These are phyloP conservation scores for Ptiloglossa arizonensis DNA, from an alignment of 1,140 invertebrate species.

Conservation along the genomic window DNA sequence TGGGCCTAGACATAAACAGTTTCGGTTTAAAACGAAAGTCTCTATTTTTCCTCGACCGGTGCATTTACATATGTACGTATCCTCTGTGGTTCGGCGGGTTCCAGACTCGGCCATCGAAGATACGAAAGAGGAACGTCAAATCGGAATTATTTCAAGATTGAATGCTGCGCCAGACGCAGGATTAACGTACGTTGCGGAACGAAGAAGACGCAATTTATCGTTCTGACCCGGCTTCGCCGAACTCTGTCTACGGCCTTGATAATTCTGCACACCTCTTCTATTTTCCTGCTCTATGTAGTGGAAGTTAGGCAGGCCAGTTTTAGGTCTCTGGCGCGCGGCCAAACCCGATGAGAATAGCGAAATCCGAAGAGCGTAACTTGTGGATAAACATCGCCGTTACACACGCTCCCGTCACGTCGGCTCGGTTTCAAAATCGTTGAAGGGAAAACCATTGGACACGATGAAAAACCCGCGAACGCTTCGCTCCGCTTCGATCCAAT, in stretches of 20 bases:
- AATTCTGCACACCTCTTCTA: constrained; percentile 56
- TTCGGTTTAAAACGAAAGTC: neutral
- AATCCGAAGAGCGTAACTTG: constrained; percentile 35
- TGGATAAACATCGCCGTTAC: constrained; percentile 32
- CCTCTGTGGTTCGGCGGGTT: no score
- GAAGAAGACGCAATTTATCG: constrained; percentile 21
- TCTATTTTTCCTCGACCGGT: neutral
- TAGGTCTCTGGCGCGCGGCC: constrained; percentile 54
- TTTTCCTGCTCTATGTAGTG: constrained; percentile 52
- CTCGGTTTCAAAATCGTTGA: neutral
- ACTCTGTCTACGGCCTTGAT: constrained; percentile 56
- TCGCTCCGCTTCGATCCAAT: no score
- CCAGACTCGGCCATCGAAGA: no score
- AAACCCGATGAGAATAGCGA: constrained; percentile 49
- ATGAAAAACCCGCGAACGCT: no score
- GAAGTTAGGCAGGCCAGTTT: constrained; percentile 55
- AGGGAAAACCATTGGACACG: neutral
- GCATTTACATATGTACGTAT: no score
- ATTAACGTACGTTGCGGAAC: constrained; percentile 13
- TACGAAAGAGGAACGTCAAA: neutral
- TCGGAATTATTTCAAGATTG: neutral
- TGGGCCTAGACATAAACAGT: no score
- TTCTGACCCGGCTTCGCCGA: neutral
- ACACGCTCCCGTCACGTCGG: neutral
- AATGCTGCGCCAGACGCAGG: neutral